Evolutionary conservation across 2,113 vertebrate genomes (phyloP), one percentile per base, ranked within the genome.

Genomic region (Leptobrachium ailaonicum): DNA sequence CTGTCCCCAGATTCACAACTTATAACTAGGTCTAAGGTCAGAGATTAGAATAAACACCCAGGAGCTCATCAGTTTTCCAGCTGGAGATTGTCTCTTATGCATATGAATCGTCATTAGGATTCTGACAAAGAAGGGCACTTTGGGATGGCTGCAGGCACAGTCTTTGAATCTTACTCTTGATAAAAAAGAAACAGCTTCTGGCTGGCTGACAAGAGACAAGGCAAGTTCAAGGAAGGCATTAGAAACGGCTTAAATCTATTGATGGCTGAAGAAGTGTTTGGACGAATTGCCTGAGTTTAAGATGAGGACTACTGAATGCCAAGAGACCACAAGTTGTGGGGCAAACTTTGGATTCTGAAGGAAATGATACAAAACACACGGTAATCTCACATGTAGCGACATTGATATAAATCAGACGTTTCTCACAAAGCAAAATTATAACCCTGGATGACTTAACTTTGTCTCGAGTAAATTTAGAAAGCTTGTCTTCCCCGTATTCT

Each of bases 21-120:
- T 85, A 93, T 90, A 92, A 92, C 88, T 89, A 92, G 90, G 88
- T 92, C 89, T 85, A 86, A 89, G 91, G 92, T 94, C 91, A 92
- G 85, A 85, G 84, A 91, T 91, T 88, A 88, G 87, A 41, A 86
- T 86, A 91, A 89, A 90, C 84, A 88, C 87, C 90, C 72, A 82
- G 90, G 91, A 93, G 88, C 88, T 88, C 90, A 92, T 90, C 88
- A 84, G 82, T 88, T 89, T 88, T 94, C 87, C 88, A 91, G 89
- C 89, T 93, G 91, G 90, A 92, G 90, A 92, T 86, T 84, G 89
- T 92, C 90, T 93, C 91, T 91, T 89, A 91, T 88, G 91, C 93
- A 89, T 89, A 92, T 91, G 89, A 91, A 90, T 89, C 75, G 75
- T 91, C 93, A 89, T 94, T 93, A 93, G 90, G 88, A 93, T 94